Conservation (phyloP, 2,888 invertebrate genomes). For the Ellobium chinense region DNA sequence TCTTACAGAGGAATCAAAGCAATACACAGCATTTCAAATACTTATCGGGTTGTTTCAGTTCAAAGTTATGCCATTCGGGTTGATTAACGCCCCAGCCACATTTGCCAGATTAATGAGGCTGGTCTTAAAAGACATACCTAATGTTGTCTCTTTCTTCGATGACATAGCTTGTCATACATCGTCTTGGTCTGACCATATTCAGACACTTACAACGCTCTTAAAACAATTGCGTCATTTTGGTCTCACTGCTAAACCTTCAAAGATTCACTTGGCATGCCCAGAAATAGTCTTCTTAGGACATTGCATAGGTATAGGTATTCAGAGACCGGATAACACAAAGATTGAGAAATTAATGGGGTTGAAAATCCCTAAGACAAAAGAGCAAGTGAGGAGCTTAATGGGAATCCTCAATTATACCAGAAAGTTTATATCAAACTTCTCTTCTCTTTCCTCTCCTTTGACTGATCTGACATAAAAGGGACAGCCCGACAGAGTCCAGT, state of each 20-base stretch:
- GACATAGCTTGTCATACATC: not conserved
- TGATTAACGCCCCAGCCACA: not conserved
- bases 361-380: not conserved
- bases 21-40: not conserved
- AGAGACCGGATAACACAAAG: not conserved
- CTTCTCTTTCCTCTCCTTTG: not conserved
- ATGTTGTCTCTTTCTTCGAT: not conserved
- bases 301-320: not conserved
- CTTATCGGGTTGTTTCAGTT: not conserved
- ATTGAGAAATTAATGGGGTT: not conserved
- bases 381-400: not conserved
- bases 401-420: not conserved
- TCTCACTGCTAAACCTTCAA: not conserved
- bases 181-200: not conserved
- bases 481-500: not conserved
- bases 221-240: not conserved
- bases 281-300: not conserved
- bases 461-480: not conserved
- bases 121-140: not conserved
- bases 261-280: not conserved
- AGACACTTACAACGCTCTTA: not conserved
- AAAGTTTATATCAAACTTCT: not conserved
- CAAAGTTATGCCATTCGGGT: not conserved
- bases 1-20: not conserved
- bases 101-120: not conserved